Evolutionary conservation across 2,113 vertebrate species (phyloP), one percentile per base, ranked within the genome.

Genomic region (Mustela nigripes): DNA sequence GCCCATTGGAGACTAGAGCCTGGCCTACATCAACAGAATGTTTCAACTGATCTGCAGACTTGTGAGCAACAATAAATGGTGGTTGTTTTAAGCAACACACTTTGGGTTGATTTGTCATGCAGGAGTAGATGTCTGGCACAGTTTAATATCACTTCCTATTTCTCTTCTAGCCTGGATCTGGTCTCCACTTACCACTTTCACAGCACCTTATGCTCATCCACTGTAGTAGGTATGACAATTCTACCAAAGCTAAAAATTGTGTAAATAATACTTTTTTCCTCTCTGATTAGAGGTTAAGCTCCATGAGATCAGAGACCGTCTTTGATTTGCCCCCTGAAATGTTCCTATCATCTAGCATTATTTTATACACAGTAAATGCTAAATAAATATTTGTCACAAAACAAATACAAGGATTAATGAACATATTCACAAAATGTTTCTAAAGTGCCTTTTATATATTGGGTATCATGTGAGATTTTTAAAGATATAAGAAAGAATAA

Each of bases 91-190:
- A 95, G 48, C 4, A 3, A 65, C 8, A 36, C 31, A 3, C 28
- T 90, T 89, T 60, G 63, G 36, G 36, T 81, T 80, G 36, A 28
- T 92, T 94, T 94, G 28, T 86, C 94, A 84, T 42, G 33, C 24
- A 71, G 58, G 18, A 39, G 18, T 56, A 76, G 24, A 33, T 56
- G 50, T 7, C 22, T 42, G 16, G 22, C 69, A 56, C 12, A 71
- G 31, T 89, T 62, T 60, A 83, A 12, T 83, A 58, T 33, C 11
- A 78, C 39, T n/a, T 92, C 1, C 12, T 89, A 26, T 63, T 92
- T 89, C 39, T 94, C 31, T 50, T 81, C 58, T 28, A 89, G 63
- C 28, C 10, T 53, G 56, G 12, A 58, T 28, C 58, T 85, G 19
- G 5, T 81, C 33, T 87, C 36, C 50, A 80, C 91, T 96, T 84